Conservation (phyloP, 1,140 invertebrate genomes). For the Wiebesia pumilae region DNA sequence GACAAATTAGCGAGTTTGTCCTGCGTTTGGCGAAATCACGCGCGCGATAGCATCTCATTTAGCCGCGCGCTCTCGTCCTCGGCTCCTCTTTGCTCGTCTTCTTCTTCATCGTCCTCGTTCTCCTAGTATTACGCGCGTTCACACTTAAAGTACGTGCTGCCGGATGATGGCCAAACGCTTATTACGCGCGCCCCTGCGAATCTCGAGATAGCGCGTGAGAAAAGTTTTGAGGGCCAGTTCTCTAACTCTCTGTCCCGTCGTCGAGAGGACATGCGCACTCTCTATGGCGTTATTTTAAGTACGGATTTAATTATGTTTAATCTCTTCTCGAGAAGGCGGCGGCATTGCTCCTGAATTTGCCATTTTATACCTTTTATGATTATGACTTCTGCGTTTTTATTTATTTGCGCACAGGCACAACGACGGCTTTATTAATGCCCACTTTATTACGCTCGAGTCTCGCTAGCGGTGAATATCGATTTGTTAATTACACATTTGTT, state of each 20-base stretch:
- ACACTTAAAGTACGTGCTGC: neutral
- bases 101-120: neutral
- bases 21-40: constrained; percentile 29
- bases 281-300: constrained; percentile 23
- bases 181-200: neutral
- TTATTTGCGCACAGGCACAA: neutral
- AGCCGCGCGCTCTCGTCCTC: constrained; percentile 1
- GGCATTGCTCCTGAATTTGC: neutral
- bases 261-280: neutral
- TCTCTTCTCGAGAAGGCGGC: neutral
- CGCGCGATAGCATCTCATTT: constrained; percentile 23
- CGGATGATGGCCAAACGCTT: constrained; percentile 1
- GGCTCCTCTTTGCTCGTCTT: neutral
- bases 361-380: neutral
- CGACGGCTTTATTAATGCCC: neutral
- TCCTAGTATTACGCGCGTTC: too few relatives aligned
- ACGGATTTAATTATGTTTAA: constrained; percentile 27
- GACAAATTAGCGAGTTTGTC: constrained; percentile 52
- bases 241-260: neutral
- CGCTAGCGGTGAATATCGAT: too few relatives aligned
- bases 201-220: constrained; percentile 45
- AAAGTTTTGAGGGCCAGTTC: constrained; percentile 27
- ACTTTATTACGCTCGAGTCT: too few relatives aligned
- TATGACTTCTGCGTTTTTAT: neutral
- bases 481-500: too few relatives aligned